Evolutionary conservation across 2,797 vertebrate species (phyloP).

Genomic region (Morus bassanus): DNA sequence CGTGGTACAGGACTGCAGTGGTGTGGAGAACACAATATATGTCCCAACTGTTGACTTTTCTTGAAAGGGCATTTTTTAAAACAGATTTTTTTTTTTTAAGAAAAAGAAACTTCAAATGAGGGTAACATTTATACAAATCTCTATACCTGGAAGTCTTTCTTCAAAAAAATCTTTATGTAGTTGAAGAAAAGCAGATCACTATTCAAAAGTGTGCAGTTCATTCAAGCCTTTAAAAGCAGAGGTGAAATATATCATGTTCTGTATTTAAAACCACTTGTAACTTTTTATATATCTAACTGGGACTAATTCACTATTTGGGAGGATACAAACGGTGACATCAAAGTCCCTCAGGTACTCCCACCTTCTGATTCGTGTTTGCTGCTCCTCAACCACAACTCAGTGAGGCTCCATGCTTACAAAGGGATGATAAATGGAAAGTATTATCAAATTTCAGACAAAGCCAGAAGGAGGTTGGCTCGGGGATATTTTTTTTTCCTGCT

Average conservation of each 20-base stretch:
- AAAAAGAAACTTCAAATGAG: not conserved
- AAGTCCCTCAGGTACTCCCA: not conserved
- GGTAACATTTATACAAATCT: not conserved
- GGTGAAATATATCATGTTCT: not conserved
- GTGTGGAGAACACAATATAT: not conserved
- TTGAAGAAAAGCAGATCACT: slow-evolving; percentile 6
- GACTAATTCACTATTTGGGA: not conserved
- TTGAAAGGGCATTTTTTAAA: not conserved
- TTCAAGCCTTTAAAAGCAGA: slow-evolving; percentile 22
- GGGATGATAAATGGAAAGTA: not conserved
- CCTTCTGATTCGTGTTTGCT: not conserved
- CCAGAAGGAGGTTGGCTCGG: not conserved
- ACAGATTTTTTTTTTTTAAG: not conserved
- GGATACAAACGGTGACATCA: not conserved
- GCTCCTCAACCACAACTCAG: not conserved
- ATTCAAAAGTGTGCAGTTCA: not conserved
- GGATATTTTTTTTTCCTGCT: not conserved
- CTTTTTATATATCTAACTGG: not conserved
- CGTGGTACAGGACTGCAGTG: not conserved
- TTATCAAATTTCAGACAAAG: not conserved
- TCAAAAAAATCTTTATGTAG: not conserved
- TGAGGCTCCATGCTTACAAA: not conserved
- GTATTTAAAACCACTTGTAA: not conserved
- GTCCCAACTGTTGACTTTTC: not conserved
- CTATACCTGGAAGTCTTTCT: not conserved